Percentiles rank a stretch among this genome's conserved stretches.
Conservation (phyloP, 1,140 invertebrate species). For the Microplitis mediator region DNA sequence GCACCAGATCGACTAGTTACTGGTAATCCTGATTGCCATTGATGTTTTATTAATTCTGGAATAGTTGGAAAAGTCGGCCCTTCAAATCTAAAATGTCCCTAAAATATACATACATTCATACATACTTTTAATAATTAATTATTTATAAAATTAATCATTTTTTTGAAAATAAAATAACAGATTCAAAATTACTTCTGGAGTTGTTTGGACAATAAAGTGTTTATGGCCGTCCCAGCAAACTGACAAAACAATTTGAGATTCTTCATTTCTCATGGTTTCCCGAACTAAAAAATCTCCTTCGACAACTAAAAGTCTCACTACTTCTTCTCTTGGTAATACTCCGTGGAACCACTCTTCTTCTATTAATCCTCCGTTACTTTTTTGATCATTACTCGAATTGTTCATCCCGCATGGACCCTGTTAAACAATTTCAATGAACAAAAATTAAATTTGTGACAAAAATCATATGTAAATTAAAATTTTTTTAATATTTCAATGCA, state of each 20-base stretch:
- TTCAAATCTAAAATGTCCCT: constrained; percentile 93
- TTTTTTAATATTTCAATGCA: background rate
- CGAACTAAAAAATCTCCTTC: constrained; percentile 95
- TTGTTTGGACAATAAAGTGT: constrained; percentile 97
- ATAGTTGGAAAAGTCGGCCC: constrained; percentile 91
- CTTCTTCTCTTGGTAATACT: constrained; percentile 93
- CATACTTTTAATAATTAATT: background rate
- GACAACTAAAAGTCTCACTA: constrained; percentile 83
- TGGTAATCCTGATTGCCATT: constrained; percentile 80
- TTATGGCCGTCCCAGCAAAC: constrained; percentile 95
- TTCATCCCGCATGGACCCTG: constrained; percentile 52
- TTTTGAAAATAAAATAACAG: background rate
- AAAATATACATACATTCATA: constrained; percentile 30
- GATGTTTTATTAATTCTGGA: constrained; percentile 87
- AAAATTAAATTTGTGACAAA: background rate
- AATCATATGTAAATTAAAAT: background rate
- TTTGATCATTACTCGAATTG: constrained; percentile 50
- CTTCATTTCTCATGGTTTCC: constrained; percentile 91
- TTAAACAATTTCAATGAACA: background rate
- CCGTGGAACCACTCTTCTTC: constrained; percentile 98
- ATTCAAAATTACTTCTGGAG: constrained; percentile 72
- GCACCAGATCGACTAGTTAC: constrained; percentile 92
- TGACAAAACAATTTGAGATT: constrained; percentile 91
- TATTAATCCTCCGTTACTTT: constrained; percentile 64
- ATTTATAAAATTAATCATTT: background rate